phyloP scores from a whole-genome alignment of 2,888 invertebrate species.

The Aphidoletes aphidimyza region DNA sequence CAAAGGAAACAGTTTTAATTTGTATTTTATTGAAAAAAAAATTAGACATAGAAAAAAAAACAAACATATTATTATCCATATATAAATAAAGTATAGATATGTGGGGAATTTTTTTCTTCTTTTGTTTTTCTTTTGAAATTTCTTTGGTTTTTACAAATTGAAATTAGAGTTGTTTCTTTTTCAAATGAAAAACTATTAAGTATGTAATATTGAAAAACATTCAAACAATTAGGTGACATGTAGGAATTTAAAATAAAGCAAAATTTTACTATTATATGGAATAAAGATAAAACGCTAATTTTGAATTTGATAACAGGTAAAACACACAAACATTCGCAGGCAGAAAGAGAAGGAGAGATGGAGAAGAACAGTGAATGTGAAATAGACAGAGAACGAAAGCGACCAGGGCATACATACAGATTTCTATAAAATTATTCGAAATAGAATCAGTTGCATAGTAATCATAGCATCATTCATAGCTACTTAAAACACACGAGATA shows the following conservation, averaged over 20 bases:
- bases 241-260: conserved; percentile 7
- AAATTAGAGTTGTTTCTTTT: background rate
- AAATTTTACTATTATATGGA: background rate
- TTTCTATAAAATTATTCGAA: no score
- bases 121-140: background rate
- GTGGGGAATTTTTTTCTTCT: background rate
- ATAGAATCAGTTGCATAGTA: no score
- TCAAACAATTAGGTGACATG: background rate
- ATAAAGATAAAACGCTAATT: no score
- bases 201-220: conserved; percentile 2
- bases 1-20: conserved; percentile 43
- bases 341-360: no score
- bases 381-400: no score
- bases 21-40: conserved; percentile 26
- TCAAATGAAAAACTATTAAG: conserved; percentile 24
- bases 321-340: no score
- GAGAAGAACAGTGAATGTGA: no score
- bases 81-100: conserved; percentile 20
- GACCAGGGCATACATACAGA: no score
- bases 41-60: background rate
- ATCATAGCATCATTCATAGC: no score
- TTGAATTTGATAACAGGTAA: no score
- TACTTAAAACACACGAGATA: no score
- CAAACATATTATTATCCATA: conserved; percentile 32
- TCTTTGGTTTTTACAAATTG: background rate